A percentile compares a stretch with the other conserved stretches of the same genome.
Evolutionary conservation across 2,888 invertebrate species (phyloP).

Genomic region (Macropis europaea): DNA sequence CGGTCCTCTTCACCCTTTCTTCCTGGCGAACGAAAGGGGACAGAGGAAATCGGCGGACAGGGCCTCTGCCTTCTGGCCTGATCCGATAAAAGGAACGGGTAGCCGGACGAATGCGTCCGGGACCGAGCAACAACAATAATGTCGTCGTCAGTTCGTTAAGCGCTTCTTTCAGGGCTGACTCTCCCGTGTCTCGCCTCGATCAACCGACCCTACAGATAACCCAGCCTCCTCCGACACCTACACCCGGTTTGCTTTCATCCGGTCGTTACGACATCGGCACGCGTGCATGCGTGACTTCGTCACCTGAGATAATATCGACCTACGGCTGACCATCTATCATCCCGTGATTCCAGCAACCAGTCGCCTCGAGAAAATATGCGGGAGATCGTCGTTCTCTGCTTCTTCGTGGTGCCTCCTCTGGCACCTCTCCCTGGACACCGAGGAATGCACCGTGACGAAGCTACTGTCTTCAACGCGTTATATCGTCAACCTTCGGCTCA

Average conservation of each 20-base stretch:
- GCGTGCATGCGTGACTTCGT: constrained; percentile 66
- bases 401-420: background rate
- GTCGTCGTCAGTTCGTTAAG: constrained; percentile 75
- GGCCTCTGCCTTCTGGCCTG: constrained; percentile 62
- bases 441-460: constrained; percentile 41
- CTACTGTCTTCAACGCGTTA: constrained; percentile 32
- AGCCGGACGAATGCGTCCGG: constrained; percentile 64
- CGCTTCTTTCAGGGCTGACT: constrained; percentile 66
- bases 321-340: constrained; percentile 62
- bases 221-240: constrained; percentile 58
- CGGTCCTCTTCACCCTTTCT: constrained; percentile 31
- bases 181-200: constrained; percentile 33
- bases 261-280: constrained; percentile 54
- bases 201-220: constrained; percentile 58
- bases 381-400: background rate
- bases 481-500: background rate
- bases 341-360: constrained; percentile 44
- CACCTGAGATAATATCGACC: constrained; percentile 68
- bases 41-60: constrained; percentile 44
- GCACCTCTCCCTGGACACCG: background rate
- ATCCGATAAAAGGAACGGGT: constrained; percentile 75
- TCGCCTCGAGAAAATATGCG: background rate
- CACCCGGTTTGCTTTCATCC: constrained; percentile 32
- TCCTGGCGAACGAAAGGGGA: constrained; percentile 36
- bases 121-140: constrained; percentile 72